Conservation (phyloP, 1,140 invertebrate genomes). For the Asobara japonica region DNA sequence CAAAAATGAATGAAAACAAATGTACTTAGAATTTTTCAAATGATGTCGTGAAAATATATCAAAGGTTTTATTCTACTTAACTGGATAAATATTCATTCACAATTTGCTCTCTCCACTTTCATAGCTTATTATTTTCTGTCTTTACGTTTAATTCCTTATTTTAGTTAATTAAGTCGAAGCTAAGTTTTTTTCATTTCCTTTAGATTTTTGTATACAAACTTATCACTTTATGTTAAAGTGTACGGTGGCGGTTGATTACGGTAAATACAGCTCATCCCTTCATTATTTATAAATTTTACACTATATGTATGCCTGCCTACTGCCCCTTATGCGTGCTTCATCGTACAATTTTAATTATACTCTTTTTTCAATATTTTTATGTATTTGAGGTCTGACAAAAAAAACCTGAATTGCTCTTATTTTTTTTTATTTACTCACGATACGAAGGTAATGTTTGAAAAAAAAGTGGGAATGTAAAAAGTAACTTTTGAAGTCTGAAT, state of each 20-base stretch:
- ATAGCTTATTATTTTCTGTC: slow-evolving; percentile 29
- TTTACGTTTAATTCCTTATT: slow-evolving; percentile 41
- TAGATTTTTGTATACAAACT: slow-evolving; percentile 66
- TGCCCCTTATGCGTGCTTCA: slow-evolving; percentile 27
- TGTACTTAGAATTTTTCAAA: no score
- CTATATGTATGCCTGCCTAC: slow-evolving; percentile 6
- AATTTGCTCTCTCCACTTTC: slow-evolving; percentile 19
- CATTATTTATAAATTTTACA: slow-evolving; percentile 42
- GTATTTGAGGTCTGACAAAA: slow-evolving; percentile 59
- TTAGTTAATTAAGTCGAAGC: slow-evolving; percentile 6
- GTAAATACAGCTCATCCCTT: slow-evolving; percentile 61
- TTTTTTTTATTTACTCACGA: not conserved
- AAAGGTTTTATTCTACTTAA: not conserved
- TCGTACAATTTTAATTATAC: slow-evolving; percentile 37
- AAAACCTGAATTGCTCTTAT: slow-evolving; percentile 61
- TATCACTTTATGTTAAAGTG: slow-evolving; percentile 59
- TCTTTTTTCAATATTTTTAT: slow-evolving; percentile 49
- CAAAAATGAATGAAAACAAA: no score
- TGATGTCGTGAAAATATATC: no score
- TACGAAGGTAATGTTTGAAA: no score
- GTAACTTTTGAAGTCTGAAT: no score
- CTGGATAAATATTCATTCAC: slow-evolving; percentile 3
- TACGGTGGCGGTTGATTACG: slow-evolving; percentile 62
- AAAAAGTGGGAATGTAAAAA: no score
- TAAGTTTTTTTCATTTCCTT: slow-evolving; percentile 25